These are phyloP conservation scores for Megaceryle alcyon DNA, from an alignment of 2,797 vertebrate genomes.

Conservation along the genomic window DNA sequence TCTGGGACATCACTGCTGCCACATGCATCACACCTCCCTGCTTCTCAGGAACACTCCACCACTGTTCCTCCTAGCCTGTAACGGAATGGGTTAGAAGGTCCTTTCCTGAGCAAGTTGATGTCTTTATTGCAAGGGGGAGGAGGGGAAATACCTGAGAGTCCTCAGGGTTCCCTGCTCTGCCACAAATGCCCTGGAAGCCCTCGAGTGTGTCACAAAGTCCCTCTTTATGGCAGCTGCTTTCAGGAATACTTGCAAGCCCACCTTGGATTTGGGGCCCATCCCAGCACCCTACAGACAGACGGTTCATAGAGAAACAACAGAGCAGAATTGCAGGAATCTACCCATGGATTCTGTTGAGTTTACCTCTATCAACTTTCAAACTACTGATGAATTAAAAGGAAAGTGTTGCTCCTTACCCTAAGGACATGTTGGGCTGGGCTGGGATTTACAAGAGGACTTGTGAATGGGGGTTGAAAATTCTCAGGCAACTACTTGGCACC, in stretches of 20 bases:
- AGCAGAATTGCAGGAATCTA: not conserved
- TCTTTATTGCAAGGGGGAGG: not conserved
- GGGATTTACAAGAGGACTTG: not conserved
- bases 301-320: not conserved
- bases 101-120: not conserved
- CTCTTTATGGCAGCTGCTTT: not conserved
- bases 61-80: not conserved
- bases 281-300: not conserved
- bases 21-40: accelerated
- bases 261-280: accelerated
- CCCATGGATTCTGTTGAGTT: not conserved
- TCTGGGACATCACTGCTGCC: not conserved
- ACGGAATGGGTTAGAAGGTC: not conserved
- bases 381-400: not conserved
- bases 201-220: not conserved
- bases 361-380: not conserved
- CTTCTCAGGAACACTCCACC: not conserved
- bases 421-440: not conserved
- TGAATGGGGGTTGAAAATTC: not conserved
- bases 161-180: not conserved
- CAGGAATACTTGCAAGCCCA: not conserved
- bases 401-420: not conserved
- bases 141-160: not conserved
- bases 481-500: not conserved
- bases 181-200: not conserved